A percentile compares a stretch with the other conserved stretches of the same genome.
These are phyloP conservation scores for Sabatieria punctata DNA, from an alignment of 2,888 invertebrate genomes.

Conservation along the genomic window DNA sequence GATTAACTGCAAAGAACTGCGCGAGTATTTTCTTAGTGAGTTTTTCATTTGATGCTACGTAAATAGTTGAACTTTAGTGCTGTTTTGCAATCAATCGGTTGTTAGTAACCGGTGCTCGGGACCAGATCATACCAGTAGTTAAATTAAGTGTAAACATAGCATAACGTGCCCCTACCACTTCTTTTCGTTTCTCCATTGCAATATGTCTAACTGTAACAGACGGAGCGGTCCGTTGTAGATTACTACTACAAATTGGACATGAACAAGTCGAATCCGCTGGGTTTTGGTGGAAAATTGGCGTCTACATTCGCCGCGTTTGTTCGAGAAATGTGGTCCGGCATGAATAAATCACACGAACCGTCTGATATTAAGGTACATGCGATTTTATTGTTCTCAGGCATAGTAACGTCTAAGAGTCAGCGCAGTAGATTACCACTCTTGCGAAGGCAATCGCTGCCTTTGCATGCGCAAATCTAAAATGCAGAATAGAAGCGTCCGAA, in stretches of 20 bases:
- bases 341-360: conserved; percentile 34
- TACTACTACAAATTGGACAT: conserved; percentile 34
- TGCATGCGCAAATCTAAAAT: too few relatives aligned
- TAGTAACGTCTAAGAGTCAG: too few relatives aligned
- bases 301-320: conserved; percentile 38
- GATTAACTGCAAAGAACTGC: conserved; percentile 38
- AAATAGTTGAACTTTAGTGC: not conserved
- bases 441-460: too few relatives aligned
- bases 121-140: too few relatives aligned
- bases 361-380: conserved; percentile 34
- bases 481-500: too few relatives aligned
- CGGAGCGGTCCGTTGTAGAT: conserved; percentile 17
- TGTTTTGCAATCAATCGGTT: too few relatives aligned
- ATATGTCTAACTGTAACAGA: not conserved
- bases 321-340: conserved; percentile 37
- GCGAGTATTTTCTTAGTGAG: conserved; percentile 38
- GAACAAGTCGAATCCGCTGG: conserved; percentile 37
- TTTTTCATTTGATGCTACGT: not conserved
- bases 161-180: too few relatives aligned
- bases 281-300: conserved; percentile 38
- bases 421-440: too few relatives aligned
- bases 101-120: too few relatives aligned
- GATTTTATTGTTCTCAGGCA: not conserved
- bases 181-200: too few relatives aligned
- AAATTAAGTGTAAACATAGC: too few relatives aligned